Evolutionary conservation across 2,888 invertebrate genomes (phyloP), one percentile per base, ranked within the genome.

Genomic region (Drosophila anceps): DNA sequence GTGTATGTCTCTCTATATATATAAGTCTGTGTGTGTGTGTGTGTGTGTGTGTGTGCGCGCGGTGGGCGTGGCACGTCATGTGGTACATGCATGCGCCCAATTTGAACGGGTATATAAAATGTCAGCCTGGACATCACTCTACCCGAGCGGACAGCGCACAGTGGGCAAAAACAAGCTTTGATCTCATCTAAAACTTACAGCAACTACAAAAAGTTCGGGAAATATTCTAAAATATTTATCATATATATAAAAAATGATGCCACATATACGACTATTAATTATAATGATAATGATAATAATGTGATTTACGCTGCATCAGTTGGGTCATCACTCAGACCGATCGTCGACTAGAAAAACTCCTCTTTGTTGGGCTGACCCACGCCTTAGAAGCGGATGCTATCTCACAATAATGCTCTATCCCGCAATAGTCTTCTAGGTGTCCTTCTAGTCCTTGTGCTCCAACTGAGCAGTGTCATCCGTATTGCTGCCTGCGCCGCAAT

Each of bases 91-190:
- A 70, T 75, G 72, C 68, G 84, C 68, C 84, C 61, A 78, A 76
- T 66, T 76, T 82, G 64, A 79, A 74, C 76, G 76, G 66, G 78
- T 74, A 69, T 80, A 77, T 75, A 69, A 85, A 77, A 83, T 62
- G 61, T 54, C 70, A 73, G 73, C 67, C 51, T 60, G 80, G 62
- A 59, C 80, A 71, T 71, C 60, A 66, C 51, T 53, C 27, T 43
- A 39, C 43, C 61, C 55, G 44, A 70, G 43, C 58, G 51, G 57
- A 55, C 54, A 31, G 8, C 20, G 46, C 1, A 76, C 76, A 55
- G 62, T 76, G 70, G 76, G 20, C 31, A 15, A 33, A 39, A 55
- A 27, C 27, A 7, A 13, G 9, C 2, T 39, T 12, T 8, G n/a
- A 18, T 12, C 27, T 27, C 10, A 10, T n/a, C 18, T 5, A 5